These are phyloP conservation scores for Pyrrhosoma nymphula DNA, from an alignment of 2,888 invertebrate genomes.

Conservation along the genomic window DNA sequence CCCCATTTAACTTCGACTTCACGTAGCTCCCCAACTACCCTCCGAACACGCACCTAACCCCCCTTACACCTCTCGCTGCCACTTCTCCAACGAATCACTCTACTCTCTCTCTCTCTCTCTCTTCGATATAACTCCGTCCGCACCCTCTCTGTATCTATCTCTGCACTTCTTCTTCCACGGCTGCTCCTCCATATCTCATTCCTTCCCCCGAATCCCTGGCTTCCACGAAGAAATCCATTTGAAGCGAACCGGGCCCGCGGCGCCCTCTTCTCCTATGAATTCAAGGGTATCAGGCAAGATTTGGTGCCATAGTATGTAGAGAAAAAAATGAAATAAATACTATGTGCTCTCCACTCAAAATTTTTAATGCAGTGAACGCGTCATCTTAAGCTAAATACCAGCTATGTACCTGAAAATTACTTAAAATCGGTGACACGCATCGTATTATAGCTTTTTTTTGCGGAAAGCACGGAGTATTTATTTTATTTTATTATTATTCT, in stretches of 20 bases:
- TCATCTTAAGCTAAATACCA: too few species aligned
- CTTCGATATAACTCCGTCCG: neutral
- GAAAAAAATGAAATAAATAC: too few species aligned
- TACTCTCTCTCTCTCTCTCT: neutral
- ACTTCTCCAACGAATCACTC: neutral
- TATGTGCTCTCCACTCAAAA: too few species aligned
- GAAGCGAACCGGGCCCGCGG: neutral
- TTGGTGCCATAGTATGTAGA: too few species aligned
- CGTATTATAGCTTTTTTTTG: too few species aligned
- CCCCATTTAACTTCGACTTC: constrained; percentile 20
- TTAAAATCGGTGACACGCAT: too few species aligned
- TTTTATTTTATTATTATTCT: too few species aligned
- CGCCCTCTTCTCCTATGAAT: neutral
- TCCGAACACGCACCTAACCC: neutral
- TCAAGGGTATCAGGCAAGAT: neutral
- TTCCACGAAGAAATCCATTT: neutral
- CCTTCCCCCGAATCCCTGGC: neutral
- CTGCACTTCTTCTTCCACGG: neutral
- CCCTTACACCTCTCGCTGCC: neutral
- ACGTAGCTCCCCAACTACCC: constrained; percentile 8
- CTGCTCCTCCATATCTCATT: neutral
- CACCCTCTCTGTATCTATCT: neutral
- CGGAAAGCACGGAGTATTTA: too few species aligned
- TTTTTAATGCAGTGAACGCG: too few species aligned
- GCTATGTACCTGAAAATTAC: too few species aligned